Conservation (phyloP, 1,140 invertebrate species). For the Andrena cerasifolii region DNA sequence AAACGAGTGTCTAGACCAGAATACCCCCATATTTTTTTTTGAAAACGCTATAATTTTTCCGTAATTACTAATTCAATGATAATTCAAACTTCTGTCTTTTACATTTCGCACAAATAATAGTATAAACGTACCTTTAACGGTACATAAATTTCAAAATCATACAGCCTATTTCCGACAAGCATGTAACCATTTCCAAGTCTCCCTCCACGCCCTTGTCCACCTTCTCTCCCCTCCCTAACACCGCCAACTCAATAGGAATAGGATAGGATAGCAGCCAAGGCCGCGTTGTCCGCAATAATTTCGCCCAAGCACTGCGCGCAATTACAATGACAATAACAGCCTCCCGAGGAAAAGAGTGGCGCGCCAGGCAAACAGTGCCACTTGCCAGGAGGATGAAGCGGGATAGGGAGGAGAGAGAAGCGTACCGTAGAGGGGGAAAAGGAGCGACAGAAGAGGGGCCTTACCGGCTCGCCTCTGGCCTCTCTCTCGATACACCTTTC, state of each 20-base stretch:
- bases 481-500: constrained; percentile 79
- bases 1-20: no score
- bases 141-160: no score
- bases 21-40: no score
- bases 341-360: not conserved
- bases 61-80: no score
- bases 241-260: not conserved
- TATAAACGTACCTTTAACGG: no score
- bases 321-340: constrained; percentile 36
- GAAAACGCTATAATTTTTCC: no score
- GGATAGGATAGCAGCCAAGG: not conserved
- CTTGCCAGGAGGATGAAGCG: constrained; percentile 24
- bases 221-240: not conserved
- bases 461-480: constrained; percentile 59
- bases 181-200: no score
- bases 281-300: constrained; percentile 21
- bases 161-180: no score
- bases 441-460: constrained; percentile 59
- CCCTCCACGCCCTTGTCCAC: not conserved
- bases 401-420: constrained; percentile 52
- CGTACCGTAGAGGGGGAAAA: constrained; percentile 18
- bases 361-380: not conserved
- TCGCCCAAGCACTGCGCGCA: not conserved
- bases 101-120: no score
- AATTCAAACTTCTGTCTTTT: no score